Conservation (phyloP, 2,888 invertebrate genomes). For the Axea sp. region DNA sequence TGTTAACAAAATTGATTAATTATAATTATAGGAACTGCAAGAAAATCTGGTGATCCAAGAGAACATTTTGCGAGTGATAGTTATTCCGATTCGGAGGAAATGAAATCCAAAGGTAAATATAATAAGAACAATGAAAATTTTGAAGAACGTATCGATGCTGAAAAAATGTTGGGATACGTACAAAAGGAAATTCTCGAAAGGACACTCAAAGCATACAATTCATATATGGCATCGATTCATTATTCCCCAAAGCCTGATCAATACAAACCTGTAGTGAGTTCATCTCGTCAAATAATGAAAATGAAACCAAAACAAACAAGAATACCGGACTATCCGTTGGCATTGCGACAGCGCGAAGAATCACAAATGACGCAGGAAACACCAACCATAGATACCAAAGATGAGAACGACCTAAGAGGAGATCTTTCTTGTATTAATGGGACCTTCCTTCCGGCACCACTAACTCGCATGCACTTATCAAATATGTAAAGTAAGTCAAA, state of each 20-base stretch:
- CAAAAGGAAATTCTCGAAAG: conserved; percentile 74
- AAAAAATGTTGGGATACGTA: conserved; percentile 74
- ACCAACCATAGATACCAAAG: conserved; percentile 1
- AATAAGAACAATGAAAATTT: conserved; percentile 10
- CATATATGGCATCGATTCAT: conserved; percentile 70
- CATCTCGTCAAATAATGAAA: conserved; percentile 6
- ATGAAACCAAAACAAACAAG: conserved; percentile 33
- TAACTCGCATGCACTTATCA: conserved; percentile 75
- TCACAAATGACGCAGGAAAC: conserved; percentile 54
- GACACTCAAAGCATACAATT: conserved; percentile 73
- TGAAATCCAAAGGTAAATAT: conserved; percentile 7
- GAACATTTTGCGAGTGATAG: conserved; percentile 20
- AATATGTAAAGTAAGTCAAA: conserved; percentile 77
- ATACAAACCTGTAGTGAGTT: background rate
- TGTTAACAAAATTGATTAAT: no score
- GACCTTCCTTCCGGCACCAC: conserved; percentile 75
- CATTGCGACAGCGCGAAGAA: conserved; percentile 22
- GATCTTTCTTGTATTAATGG: conserved; percentile 77
- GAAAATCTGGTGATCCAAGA: conserved; percentile 31
- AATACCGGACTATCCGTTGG: conserved; percentile 26
- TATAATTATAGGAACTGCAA: conserved; percentile 33
- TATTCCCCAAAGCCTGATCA: conserved; percentile 42
- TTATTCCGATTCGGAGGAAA: no score
- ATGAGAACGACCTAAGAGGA: conserved; percentile 65
- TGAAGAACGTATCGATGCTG: conserved; percentile 58